Percentiles rank a stretch among this genome's conserved stretches.
Evolutionary conservation across 2,797 vertebrate genomes (phyloP).

Genomic region (Tenualosa thibaudeaui): DNA sequence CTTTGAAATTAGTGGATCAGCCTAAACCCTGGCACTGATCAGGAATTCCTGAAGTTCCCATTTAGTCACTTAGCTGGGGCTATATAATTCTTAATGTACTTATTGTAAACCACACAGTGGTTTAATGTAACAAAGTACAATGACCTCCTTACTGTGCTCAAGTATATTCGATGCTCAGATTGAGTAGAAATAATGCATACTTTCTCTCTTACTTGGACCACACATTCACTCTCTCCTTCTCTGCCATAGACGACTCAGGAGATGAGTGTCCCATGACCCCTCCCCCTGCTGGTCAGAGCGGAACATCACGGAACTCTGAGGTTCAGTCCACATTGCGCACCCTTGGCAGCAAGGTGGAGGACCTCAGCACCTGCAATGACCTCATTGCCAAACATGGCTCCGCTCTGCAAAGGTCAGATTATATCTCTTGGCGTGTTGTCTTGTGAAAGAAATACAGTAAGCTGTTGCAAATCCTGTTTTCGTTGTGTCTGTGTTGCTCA

Average conservation of each 20-base stretch:
- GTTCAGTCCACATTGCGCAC: constrained; percentile 89
- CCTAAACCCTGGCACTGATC: no score
- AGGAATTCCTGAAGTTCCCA: no score
- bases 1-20: no score
- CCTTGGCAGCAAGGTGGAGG: constrained; percentile 91
- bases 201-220: neutral
- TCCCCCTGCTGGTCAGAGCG: constrained; percentile 70
- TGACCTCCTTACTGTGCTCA: no score
- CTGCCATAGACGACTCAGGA: constrained; percentile 85
- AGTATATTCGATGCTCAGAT: no score
- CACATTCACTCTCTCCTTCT: neutral
- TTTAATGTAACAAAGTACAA: no score
- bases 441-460: neutral
- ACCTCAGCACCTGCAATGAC: constrained; percentile 94
- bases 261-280: constrained; percentile 84
- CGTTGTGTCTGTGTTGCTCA: neutral
- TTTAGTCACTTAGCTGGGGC: no score
- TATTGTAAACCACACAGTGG: no score
- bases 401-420: constrained; percentile 84
- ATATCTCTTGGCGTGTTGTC: neutral
- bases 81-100: no score
- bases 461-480: neutral
- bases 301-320: constrained; percentile 82
- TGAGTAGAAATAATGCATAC: no score
- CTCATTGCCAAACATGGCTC: constrained; percentile 96